Evolutionary conservation across 2,888 invertebrate species (phyloP).

Genomic region (Capitulum mitella): DNA sequence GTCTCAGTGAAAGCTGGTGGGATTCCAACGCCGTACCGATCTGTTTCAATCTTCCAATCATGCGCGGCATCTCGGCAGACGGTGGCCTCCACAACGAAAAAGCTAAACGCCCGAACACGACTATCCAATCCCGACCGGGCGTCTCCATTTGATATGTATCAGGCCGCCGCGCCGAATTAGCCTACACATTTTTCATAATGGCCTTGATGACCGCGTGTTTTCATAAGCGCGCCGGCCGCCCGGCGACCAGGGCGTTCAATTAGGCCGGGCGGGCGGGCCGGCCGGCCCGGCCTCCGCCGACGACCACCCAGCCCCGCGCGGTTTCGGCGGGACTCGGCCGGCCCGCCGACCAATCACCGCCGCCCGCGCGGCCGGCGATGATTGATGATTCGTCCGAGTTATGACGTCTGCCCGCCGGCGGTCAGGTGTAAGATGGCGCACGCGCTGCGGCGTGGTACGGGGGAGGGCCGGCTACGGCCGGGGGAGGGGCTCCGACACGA

Average conservation of each 20-base stretch:
- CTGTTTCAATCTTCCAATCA: neutral
- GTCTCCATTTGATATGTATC: slow-evolving; percentile 6
- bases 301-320: slow-evolving; percentile 19
- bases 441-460: too few species aligned
- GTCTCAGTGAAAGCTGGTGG: neutral
- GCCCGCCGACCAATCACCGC: neutral
- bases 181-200: slow-evolving; percentile 5
- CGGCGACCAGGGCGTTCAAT: neutral
- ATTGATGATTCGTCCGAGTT: slow-evolving; percentile 23
- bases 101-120: neutral
- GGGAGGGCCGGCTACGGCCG: too few species aligned
- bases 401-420: slow-evolving; percentile 23
- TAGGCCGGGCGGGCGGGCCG: neutral
- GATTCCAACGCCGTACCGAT: neutral
- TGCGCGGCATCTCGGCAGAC: neutral
- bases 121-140: neutral
- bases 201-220: neutral
- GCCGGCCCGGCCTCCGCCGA: neutral
- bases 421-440: slow-evolving; percentile 21
- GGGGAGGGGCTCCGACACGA: too few species aligned
- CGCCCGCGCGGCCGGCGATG: neutral
- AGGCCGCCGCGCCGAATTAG: neutral
- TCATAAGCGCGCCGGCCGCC: neutral
- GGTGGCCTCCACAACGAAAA: neutral
- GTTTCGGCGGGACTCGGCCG: neutral